These are phyloP conservation scores for Dexiosoma caninum DNA, from an alignment of 2,888 invertebrate genomes.

Conservation along the genomic window DNA sequence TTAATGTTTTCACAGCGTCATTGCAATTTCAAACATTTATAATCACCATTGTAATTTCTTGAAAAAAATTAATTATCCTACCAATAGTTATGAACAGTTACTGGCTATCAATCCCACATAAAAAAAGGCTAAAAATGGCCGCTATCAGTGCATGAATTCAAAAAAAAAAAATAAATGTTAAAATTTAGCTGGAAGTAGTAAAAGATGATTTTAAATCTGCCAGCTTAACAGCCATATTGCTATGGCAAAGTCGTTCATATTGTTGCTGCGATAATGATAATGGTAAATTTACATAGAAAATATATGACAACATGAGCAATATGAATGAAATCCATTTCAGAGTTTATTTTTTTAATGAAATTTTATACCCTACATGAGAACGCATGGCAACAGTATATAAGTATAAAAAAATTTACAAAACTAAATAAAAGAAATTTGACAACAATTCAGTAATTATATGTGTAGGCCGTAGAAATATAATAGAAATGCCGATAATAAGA, in stretches of 20 bases:
- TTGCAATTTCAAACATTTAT: neutral
- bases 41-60: neutral
- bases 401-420: no score
- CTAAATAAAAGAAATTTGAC: no score
- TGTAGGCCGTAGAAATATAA: no score
- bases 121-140: neutral
- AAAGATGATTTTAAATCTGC: conserved; percentile 24
- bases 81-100: conserved; percentile 23
- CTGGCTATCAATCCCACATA: neutral
- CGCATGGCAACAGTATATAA: no score
- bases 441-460: no score
- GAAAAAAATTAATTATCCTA: neutral
- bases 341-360: neutral
- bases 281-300: neutral
- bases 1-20: no score
- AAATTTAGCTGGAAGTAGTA: conserved; percentile 23
- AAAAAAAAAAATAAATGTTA: no score
- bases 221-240: conserved; percentile 19
- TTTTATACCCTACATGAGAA: neutral
- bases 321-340: conserved; percentile 16
- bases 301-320: conserved; percentile 4
- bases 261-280: conserved; percentile 2
- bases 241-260: neutral
- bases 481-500: no score
- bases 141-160: neutral